A percentile compares a stretch with the other conserved stretches of the same genome.
Evolutionary conservation across 1,140 invertebrate species (phyloP).

Genomic region (Drosophila parvula): DNA sequence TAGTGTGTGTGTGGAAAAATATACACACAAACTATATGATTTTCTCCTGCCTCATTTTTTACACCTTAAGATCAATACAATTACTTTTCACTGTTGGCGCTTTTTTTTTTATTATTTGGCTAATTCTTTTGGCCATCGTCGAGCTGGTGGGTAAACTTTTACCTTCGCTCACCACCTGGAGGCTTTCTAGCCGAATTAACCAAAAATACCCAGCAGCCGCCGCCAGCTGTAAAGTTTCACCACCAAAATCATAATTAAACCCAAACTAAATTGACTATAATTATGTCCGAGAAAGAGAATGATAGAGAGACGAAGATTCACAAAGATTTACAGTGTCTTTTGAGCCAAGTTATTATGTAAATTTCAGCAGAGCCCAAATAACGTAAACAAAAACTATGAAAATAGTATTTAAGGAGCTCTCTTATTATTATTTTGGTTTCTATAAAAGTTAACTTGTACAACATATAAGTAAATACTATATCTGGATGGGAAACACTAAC

Average conservation of each 20-base stretch:
- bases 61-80: slow-evolving; percentile 29
- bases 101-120: slow-evolving; percentile 41
- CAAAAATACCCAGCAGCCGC: slow-evolving; percentile 27
- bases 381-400: background rate
- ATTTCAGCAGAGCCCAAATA: slow-evolving; percentile 16
- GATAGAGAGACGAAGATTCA: slow-evolving; percentile 23
- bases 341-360: slow-evolving; percentile 40
- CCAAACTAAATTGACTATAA: slow-evolving; percentile 60
- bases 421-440: background rate
- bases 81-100: slow-evolving; percentile 50
- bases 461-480: background rate
- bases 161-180: slow-evolving; percentile 41
- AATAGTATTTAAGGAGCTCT: no score
- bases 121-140: slow-evolving; percentile 38
- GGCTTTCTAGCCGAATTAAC: slow-evolving; percentile 20
- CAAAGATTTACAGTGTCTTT: slow-evolving; percentile 37
- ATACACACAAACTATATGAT: background rate
- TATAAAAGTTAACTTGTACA: no score
- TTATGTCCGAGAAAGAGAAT: slow-evolving; percentile 45
- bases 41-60: background rate
- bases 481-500: background rate
- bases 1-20: slow-evolving; percentile 12
- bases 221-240: slow-evolving; percentile 63
- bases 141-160: slow-evolving; percentile 53
- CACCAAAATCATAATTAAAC: slow-evolving; percentile 49